These are phyloP conservation scores for Agrilus planipennis DNA, from an alignment of 1,140 invertebrate species.

Conservation along the genomic window DNA sequence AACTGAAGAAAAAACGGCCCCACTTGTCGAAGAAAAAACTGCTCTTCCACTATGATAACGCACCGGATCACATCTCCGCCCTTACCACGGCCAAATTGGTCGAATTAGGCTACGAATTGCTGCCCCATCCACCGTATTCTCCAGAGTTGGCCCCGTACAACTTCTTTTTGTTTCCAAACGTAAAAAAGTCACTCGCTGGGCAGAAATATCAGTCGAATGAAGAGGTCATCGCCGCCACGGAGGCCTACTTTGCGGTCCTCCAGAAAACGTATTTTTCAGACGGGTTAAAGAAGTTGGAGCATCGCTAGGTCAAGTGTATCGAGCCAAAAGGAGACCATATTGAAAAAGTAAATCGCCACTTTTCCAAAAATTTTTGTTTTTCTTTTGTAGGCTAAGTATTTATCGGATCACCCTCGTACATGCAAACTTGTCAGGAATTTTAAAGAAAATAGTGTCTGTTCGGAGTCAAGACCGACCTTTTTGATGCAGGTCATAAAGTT, in stretches of 20 bases:
- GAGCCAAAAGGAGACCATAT: conserved; percentile 16
- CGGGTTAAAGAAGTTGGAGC: conserved; percentile 30
- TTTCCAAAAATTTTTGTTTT: conserved; percentile 7
- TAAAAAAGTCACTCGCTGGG: conserved; percentile 16
- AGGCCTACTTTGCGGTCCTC: conserved; percentile 25
- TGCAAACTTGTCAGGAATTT: too few species aligned
- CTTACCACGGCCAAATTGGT: conserved; percentile 10
- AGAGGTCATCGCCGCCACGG: conserved; percentile 18
- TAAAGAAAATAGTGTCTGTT: too few species aligned
- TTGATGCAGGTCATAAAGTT: too few species aligned
- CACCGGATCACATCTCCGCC: conserved; percentile 15
- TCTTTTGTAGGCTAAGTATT: background rate
- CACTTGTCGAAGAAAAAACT: conserved; percentile 15
- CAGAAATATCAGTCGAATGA: conserved; percentile 22
- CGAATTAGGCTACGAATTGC: conserved; percentile 11
- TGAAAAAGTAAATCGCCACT: conserved; percentile 9
- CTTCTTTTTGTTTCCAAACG: conserved; percentile 13
- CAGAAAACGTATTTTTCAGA: conserved; percentile 28
- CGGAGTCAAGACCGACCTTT: too few species aligned
- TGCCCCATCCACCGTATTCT: conserved; percentile 6
- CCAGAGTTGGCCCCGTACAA: conserved; percentile 32
- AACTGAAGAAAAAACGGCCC: conserved; percentile 5
- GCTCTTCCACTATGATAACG: conserved; percentile 18
- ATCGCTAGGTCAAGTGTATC: conserved; percentile 32
- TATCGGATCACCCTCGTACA: background rate